These are phyloP conservation scores for Palythoa heliodiscus DNA, from an alignment of 92 coral and sea anemone genomes.

Conservation along the genomic window DNA sequence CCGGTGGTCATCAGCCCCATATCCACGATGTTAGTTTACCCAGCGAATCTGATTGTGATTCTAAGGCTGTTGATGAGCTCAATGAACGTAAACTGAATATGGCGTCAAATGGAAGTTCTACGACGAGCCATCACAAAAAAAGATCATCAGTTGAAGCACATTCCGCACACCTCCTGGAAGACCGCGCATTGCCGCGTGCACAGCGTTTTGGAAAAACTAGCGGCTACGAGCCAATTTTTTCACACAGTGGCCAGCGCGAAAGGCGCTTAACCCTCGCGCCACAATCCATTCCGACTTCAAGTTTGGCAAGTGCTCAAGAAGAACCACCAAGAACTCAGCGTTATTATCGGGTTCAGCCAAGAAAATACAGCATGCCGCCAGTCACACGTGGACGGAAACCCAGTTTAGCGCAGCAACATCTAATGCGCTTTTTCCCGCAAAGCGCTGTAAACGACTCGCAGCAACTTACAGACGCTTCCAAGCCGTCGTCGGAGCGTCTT, in stretches of 20 bases:
- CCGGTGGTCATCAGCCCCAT: background rate
- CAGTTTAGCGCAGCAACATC: constrained; percentile 25
- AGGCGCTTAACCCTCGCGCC: constrained; percentile 18
- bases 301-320: constrained; percentile 18
- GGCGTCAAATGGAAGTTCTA: background rate
- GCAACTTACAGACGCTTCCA: background rate
- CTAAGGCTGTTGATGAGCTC: background rate
- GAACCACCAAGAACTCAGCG: constrained; percentile 25
- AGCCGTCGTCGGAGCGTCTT: background rate
- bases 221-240: constrained; percentile 7
- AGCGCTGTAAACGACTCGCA: background rate
- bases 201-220: background rate
- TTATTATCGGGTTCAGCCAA: background rate
- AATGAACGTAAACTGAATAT: background rate
- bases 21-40: background rate
- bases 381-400: background rate
- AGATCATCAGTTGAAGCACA: constrained; percentile 12
- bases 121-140: constrained; percentile 5
- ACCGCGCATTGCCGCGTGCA: background rate
- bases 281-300: background rate
- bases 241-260: background rate
- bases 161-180: background rate
- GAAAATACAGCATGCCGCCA: constrained; percentile 20
- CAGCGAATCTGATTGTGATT: background rate
- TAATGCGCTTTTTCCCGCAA: constrained; percentile 30